Evolutionary conservation across 2,113 vertebrate genomes (phyloP), one percentile per base, ranked within the genome.

Genomic region (Grammomys surdaster): DNA sequence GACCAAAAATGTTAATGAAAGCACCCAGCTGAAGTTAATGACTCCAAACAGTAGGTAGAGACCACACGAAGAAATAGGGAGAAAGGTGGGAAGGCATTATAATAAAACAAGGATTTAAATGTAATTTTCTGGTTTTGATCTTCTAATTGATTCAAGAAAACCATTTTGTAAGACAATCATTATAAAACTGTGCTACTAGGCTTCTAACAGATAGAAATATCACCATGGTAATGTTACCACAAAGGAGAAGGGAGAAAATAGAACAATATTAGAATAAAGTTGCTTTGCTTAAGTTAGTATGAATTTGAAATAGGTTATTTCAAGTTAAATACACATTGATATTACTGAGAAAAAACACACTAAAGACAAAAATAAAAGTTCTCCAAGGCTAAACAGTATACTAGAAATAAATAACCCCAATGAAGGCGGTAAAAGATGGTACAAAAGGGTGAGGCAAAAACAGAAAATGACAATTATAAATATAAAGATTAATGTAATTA

Each of bases 1-100:
- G 40, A 20, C 1, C 58, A 46, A 48, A 89, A 93, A 43, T 86
- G 84, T 9, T 46, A 86, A 88, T 31, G 5, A 28, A 80, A 95
- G 3, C 76, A 20, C 13, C 80, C 9, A 65, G 48, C 20, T 89
- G 16, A 85, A 92, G 93, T 67, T 77, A 94, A 85, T 92, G 89
- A 94, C 20, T 90, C 11, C 22, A 93, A 67, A 46, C 58, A 31
- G 58, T 2, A 63, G 24, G n/a, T 28, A 43, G 22, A 28, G 19
- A 24, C 22, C 36, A 60, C 36, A 40, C 0, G 7, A 40, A 60
- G 80, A 40, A 43, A 43, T 16, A 84, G 56, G 33, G 56, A 33
- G 22, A 40, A 60, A 84, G 80, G 80, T 28, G 7, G 10, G 80
- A 63, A 10, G 12, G n/a, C 56, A 84, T 17, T 51, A 78, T 63